A percentile compares a stretch with the other conserved stretches of the same genome.
Evolutionary conservation across 2,797 vertebrate genomes (phyloP).

Genomic region (Mormyrops boulengeri): DNA sequence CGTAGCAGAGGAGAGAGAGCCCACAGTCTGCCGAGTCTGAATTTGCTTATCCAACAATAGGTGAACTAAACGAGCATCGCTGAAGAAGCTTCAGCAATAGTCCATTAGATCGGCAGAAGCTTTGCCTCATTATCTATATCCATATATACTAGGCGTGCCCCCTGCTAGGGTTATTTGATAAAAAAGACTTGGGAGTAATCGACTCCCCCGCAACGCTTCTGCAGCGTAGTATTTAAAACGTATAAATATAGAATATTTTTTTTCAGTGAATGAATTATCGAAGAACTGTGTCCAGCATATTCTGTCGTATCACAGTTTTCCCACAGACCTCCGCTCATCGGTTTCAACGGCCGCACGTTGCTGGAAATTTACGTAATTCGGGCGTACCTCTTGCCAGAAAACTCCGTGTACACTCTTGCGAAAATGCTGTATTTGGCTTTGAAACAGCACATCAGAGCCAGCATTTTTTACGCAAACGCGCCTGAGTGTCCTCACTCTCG

Average conservation of each 20-base stretch:
- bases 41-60: conserved; percentile 22
- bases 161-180: not conserved
- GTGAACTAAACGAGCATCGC: conserved; percentile 7
- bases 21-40: conserved; percentile 9
- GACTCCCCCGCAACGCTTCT: not conserved
- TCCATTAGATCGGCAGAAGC: conserved; percentile 6
- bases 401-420: not conserved
- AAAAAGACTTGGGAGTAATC: not conserved
- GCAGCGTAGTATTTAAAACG: not conserved
- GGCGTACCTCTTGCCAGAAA: not conserved
- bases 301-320: conserved; percentile 11
- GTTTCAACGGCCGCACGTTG: not conserved
- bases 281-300: conserved; percentile 18
- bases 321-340: not conserved
- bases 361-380: conserved; percentile 8
- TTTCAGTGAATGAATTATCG: conserved; percentile 15
- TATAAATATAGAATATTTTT: not conserved
- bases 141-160: not conserved
- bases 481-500: not conserved
- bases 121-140: not conserved
- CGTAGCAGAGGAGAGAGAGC: not conserved
- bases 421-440: not conserved
- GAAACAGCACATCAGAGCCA: not conserved
- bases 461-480: not conserved
- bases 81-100: not conserved